A percentile compares a stretch with the other conserved stretches of the same genome.
Evolutionary conservation across 2,113 vertebrate genomes (phyloP).

Genomic region (Litocranius walleri): DNA sequence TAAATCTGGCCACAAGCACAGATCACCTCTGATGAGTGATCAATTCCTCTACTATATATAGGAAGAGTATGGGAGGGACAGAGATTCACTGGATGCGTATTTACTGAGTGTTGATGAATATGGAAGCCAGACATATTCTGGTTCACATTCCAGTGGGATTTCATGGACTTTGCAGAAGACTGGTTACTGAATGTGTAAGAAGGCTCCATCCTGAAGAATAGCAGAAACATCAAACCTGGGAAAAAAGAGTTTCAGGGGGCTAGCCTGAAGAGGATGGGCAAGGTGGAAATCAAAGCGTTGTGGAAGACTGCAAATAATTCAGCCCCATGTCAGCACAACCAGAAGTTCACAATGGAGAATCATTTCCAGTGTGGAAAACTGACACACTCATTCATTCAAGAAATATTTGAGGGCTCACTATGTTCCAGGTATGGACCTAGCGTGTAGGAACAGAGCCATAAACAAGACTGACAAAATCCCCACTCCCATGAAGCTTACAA

Average conservation of each 20-base stretch:
- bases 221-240: not conserved
- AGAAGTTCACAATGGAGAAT: not conserved
- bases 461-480: not conserved
- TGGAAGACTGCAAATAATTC: not conserved
- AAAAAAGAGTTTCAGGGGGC: too few relatives aligned
- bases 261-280: not conserved
- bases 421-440: too few relatives aligned
- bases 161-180: not conserved
- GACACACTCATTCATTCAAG: not conserved
- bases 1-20: not conserved
- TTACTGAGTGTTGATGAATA: not conserved
- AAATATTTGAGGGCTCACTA: not conserved
- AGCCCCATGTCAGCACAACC: not conserved
- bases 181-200: not conserved
- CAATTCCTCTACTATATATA: not conserved
- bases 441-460: not conserved
- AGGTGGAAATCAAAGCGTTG: not conserved
- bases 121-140: not conserved
- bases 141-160: not conserved
- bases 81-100: fast-evolving
- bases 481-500: not conserved
- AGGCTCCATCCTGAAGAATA: not conserved
- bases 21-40: not conserved
- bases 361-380: not conserved
- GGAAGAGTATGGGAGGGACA: not conserved